A percentile compares a stretch with the other conserved stretches of the same genome.
These are phyloP conservation scores for Amblyjoppa fuscipennis DNA, from an alignment of 2,888 invertebrate species.

Conservation along the genomic window DNA sequence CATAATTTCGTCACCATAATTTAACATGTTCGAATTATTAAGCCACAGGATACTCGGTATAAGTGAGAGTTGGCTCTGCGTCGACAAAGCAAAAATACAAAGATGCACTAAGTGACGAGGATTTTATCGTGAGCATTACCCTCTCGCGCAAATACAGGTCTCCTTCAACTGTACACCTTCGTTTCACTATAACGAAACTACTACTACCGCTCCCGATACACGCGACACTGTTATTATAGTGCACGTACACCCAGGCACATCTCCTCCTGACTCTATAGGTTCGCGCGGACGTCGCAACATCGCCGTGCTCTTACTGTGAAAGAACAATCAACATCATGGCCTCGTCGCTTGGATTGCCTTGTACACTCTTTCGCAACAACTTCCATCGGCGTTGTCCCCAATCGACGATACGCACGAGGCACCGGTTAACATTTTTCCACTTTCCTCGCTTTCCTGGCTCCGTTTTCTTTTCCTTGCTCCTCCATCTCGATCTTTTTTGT, in stretches of 20 bases:
- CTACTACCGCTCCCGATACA: background rate
- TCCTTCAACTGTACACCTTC: background rate
- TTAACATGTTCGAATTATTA: background rate
- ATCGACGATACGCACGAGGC: slow-evolving; percentile 37
- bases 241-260: slow-evolving; percentile 45
- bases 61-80: background rate
- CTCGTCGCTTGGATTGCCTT: slow-evolving; percentile 24
- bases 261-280: slow-evolving; percentile 26
- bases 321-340: slow-evolving; percentile 58
- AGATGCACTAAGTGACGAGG: background rate
- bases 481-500: slow-evolving; percentile 14
- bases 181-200: slow-evolving; percentile 6
- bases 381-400: slow-evolving; percentile 62
- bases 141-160: background rate
- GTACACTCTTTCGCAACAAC: slow-evolving; percentile 43
- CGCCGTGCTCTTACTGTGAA: slow-evolving; percentile 42
- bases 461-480: slow-evolving; percentile 26
- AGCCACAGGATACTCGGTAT: background rate
- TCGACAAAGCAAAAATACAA: background rate
- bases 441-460: slow-evolving; percentile 12
- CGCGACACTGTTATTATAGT: slow-evolving; percentile 29
- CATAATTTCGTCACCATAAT: background rate
- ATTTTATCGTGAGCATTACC: slow-evolving; percentile 1
- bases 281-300: slow-evolving; percentile 50
- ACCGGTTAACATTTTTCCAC: slow-evolving; percentile 58